Base-by-base conservation (phyloP, 1,140 invertebrate species). In the Drosophila parabipectinata region DNA sequence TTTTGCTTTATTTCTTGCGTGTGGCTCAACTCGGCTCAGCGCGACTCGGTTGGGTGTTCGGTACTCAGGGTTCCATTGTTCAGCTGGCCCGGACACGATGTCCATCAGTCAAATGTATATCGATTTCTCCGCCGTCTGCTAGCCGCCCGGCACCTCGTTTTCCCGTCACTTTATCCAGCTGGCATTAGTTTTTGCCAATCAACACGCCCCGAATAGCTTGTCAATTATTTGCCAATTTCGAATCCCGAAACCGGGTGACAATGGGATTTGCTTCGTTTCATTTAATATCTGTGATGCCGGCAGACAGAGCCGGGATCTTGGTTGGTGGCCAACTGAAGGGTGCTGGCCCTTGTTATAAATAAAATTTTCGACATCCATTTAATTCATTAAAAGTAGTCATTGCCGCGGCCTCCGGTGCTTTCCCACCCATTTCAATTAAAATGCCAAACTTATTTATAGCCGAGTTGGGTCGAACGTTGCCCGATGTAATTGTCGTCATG, bases 141-240 rank as follows among this genome's bases (percentile, higher is more conserved):
- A 18, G 60, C 24, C 48, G 24, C 64, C 47, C 47, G 32, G 47
- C 28, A 7, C 37, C 45, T 45, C 5, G 32, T 34, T 30, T 48
- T 28, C 24, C 21, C 48, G 18, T 26, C 8, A 15, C 51, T 60
- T 26, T 48, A 37, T 64, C 72, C 81, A 71, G 68, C 63, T 85
- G 77, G 81, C 81, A 81, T 85, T 85, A 85, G 82, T 85, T 85
- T 76, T 85, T 87, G 82, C 78, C 82, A 85, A 85, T 85, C 82
- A 87, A 78, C 82, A 85, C 82, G 74, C 82, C 74, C 81, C 81
- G 85, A 85, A 85, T 85, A 78, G 81, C 81, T 87, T 85, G 81
- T 85, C 81, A 85, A 85, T 85, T 85, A 87, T 85, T 85, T 85
- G 82, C 62, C 83, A 87, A 87, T 87, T 87, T 87, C 83, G 84